These are phyloP conservation scores for Gortyna flavago DNA, from an alignment of 2,888 invertebrate genomes.

Conservation along the genomic window DNA sequence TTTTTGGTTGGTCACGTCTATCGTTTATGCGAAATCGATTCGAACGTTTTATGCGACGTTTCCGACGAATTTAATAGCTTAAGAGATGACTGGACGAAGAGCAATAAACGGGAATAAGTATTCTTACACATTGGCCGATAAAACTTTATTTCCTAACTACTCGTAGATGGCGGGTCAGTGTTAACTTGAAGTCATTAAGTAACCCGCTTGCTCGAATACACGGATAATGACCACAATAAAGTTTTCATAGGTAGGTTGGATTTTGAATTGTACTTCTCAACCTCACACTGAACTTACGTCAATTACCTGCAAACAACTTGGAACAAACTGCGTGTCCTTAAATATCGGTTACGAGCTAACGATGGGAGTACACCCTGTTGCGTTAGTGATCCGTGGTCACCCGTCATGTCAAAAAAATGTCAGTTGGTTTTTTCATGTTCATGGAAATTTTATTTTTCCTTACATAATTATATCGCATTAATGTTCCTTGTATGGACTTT, in stretches of 20 bases:
- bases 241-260: conserved; percentile 68
- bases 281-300: conserved; percentile 41
- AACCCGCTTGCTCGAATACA: conserved; percentile 64
- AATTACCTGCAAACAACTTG: conserved; percentile 46
- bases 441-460: too few species aligned
- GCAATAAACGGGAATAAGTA: conserved; percentile 88
- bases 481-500: too few species aligned
- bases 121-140: conserved; percentile 87
- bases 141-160: conserved; percentile 83
- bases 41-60: conserved; percentile 87
- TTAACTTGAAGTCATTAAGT: conserved; percentile 68
- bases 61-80: conserved; percentile 87
- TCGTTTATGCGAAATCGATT: conserved; percentile 90
- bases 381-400: too few species aligned
- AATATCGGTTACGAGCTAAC: conserved; percentile 53
- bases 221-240: conserved; percentile 61
- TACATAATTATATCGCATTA: too few species aligned
- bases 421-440: too few species aligned
- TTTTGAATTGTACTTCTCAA: conserved; percentile 65
- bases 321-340: conserved; percentile 59
- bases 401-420: too few species aligned
- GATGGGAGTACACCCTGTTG: conserved; percentile 13
- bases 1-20: conserved; percentile 86
- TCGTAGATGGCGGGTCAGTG: conserved; percentile 67
- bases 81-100: conserved; percentile 86